These are phyloP conservation scores for Candoia aspera DNA, from an alignment of 2,113 vertebrate species.

Conservation along the genomic window DNA sequence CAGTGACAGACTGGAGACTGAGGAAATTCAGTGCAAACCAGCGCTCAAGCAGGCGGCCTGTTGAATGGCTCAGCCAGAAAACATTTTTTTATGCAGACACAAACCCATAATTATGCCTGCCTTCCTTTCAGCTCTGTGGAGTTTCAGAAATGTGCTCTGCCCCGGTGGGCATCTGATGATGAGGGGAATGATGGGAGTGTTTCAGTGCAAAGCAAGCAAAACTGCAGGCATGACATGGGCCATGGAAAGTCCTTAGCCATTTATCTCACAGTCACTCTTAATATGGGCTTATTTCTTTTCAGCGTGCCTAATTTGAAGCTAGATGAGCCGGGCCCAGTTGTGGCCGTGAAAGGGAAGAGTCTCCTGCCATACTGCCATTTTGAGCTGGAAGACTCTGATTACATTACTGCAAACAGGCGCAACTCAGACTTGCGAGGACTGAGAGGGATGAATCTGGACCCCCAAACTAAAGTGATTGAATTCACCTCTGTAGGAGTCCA, in stretches of 20 bases:
- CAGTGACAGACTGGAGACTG: background rate
- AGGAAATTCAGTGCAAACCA: background rate
- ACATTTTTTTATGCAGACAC: background rate
- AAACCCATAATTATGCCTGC: background rate
- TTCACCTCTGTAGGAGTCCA: slow-evolving; percentile 76
- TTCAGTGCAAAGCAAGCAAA: background rate
- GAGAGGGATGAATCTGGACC: slow-evolving; percentile 57
- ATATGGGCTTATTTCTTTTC: background rate
- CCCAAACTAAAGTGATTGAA: slow-evolving; percentile 81
- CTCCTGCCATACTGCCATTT: slow-evolving; percentile 83
- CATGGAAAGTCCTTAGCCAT: background rate
- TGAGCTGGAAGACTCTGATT: slow-evolving; percentile 85
- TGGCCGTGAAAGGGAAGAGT: slow-evolving; percentile 77
- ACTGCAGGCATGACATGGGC: background rate
- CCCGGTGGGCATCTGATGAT: background rate
- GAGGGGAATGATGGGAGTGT: background rate
- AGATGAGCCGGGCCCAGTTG: slow-evolving; percentile 60
- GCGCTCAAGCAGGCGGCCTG: background rate
- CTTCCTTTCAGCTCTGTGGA: background rate
- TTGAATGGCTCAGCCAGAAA: background rate
- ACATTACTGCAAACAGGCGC: slow-evolving; percentile 68
- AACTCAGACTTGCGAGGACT: slow-evolving; percentile 65
- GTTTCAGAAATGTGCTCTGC: too few species aligned
- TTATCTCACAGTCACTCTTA: background rate
- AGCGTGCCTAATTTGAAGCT: slow-evolving; percentile 85